phyloP scores from a whole-genome alignment of 2,113 vertebrate species.

The human (Homo sapiens) region DNA sequence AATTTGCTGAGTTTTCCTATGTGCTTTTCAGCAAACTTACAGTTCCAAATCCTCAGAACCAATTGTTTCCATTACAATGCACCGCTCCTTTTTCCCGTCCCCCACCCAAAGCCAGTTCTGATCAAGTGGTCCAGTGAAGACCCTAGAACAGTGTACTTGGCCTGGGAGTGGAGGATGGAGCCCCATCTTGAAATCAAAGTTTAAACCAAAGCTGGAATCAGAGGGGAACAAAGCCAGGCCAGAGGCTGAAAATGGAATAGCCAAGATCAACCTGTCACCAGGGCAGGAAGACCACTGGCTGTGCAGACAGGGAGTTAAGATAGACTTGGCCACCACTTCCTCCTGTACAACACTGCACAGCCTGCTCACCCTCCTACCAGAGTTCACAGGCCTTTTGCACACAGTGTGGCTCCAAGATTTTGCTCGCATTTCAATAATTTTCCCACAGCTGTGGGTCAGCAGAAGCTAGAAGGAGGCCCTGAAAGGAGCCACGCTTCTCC shows the following conservation, averaged over 20 bases:
- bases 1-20: constrained; percentile 4
- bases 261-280: constrained; percentile 57
- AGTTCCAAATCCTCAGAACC: constrained; percentile 1
- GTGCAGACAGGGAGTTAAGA: background rate
- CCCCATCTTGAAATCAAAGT: constrained; percentile 35
- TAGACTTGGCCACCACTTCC: background rate
- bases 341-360: background rate
- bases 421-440: constrained; percentile 24
- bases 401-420: background rate
- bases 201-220: constrained; percentile 41
- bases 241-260: constrained; percentile 18
- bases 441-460: background rate
- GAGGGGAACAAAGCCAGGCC: constrained; percentile 20
- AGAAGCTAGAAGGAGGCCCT: background rate
- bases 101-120: background rate
- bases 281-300: background rate
- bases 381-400: background rate
- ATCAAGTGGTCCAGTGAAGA: background rate
- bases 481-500: background rate
- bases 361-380: background rate
- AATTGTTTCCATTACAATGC: background rate
- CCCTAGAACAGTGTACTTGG: background rate
- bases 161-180: background rate
- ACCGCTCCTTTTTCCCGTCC: background rate
- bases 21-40: background rate